Base-by-base conservation (phyloP, 2,113 vertebrate species). In the Naja naja region DNA sequence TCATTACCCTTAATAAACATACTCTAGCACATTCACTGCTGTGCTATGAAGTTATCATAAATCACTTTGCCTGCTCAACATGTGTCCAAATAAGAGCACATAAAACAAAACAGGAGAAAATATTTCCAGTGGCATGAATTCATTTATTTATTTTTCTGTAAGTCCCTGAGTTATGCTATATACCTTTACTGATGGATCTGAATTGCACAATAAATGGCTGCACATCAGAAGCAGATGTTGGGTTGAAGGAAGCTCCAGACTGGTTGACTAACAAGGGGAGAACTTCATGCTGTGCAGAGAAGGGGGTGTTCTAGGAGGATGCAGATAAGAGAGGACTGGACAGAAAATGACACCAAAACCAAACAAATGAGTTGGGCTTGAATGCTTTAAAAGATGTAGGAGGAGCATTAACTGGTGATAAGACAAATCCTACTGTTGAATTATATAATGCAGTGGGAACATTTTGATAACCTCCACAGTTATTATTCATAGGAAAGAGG, bases 51-150 rank as follows among this genome's bases (percentile, higher is more conserved):
- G 95, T 60, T 89, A 90, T 88, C 96, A 96, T 97, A 97, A 97
- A 97, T 97, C 97, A 96, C 95, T 90, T 91, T 95, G 95, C 96
- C 96, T 95, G 95, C 39, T 45, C 56, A 95, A 94, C 95, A 92
- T 96, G 96, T 96, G 96, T 96, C 97, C 96, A 96, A 96, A 97
- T 96, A 96, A 94, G 96, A 93, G 96, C 95, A 94, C 91, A 94
- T 96, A 96, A 94, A 91, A 94, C 60, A 58, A 95, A 95, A 95
- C 39, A 69, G 94, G 93, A 94, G 95, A 94, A 96, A 96, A 96
- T 96, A 93, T 91, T 94, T 93, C 94, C 93, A 81, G 90, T 95
- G 91, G 90, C 95, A 95, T 96, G 96, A 94, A 95, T 96, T 96
- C 94, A 94, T 96, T 96, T 47, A 16, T 90, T 96, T 81, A 14